Conservation (phyloP, 2,888 invertebrate species). For the Leucoma salicis region DNA sequence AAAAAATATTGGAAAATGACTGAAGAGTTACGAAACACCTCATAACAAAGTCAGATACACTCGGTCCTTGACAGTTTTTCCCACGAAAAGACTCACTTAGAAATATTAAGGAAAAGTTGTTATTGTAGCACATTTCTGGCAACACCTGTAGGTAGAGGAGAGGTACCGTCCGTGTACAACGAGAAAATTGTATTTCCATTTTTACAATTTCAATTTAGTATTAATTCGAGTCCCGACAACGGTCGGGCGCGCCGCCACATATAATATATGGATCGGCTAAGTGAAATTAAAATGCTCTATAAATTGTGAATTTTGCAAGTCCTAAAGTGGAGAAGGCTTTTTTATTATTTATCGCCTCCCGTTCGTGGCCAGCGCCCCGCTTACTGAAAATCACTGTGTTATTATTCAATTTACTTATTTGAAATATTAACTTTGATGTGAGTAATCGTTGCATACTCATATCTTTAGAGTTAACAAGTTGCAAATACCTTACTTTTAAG, state of each 20-base stretch:
- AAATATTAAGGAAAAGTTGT: slow-evolving; percentile 65
- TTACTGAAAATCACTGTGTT: slow-evolving; percentile 75
- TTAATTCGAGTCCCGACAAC: slow-evolving; percentile 77
- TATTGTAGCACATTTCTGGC: slow-evolving; percentile 69
- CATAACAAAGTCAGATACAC: slow-evolving; percentile 23
- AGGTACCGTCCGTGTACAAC: slow-evolving; percentile 57
- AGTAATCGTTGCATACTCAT: slow-evolving; percentile 35
- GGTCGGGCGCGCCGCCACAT: slow-evolving; percentile 77
- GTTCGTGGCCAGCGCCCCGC: slow-evolving; percentile 66
- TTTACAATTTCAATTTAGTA: slow-evolving; percentile 83
- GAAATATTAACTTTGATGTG: slow-evolving; percentile 64
- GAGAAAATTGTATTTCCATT: slow-evolving; percentile 82
- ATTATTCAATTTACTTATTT: slow-evolving; percentile 77
- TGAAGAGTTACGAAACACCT: slow-evolving; percentile 31
- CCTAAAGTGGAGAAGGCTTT: slow-evolving; percentile 82
- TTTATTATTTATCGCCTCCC: slow-evolving; percentile 79
- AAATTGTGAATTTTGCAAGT: slow-evolving; percentile 83
- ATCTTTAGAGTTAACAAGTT: background rate
- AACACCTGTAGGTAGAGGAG: slow-evolving; percentile 65
- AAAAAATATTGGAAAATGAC: slow-evolving; percentile 15
- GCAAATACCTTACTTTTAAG: too few species aligned
- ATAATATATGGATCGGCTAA: slow-evolving; percentile 83
- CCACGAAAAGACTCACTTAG: slow-evolving; percentile 37
- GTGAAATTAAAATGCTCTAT: slow-evolving; percentile 83
- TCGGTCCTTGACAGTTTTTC: slow-evolving; percentile 33